Conservation (phyloP, 2,797 vertebrate species). For the Naso thynnoides region DNA sequence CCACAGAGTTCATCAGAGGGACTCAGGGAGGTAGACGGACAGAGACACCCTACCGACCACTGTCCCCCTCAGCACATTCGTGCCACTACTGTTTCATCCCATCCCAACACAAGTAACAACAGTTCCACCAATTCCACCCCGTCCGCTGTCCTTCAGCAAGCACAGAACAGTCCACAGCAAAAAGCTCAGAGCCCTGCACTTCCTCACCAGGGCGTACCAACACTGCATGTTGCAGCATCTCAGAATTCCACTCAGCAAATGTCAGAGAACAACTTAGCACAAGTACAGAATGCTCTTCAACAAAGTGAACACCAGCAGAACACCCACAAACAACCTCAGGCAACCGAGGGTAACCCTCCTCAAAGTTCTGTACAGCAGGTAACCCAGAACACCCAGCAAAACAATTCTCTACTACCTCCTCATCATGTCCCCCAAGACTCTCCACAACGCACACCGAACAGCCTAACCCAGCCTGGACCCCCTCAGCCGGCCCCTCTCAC, state of each 20-base stretch:
- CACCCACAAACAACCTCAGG: conserved; percentile 41
- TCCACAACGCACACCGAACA: conserved; percentile 54
- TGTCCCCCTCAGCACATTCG: conserved; percentile 31
- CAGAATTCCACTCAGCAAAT: conserved; percentile 37
- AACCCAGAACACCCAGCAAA: conserved; percentile 43
- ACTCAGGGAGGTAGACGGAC: conserved; percentile 47
- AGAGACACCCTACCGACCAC: conserved; percentile 29
- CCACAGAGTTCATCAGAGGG: conserved; percentile 43
- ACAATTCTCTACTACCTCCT: conserved; percentile 32
- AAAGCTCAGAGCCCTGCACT: conserved; percentile 38
- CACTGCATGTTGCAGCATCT: conserved; percentile 35
- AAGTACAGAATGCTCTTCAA: conserved; percentile 33
- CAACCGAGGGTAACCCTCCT: conserved; percentile 12
- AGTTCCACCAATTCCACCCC: conserved; percentile 30
- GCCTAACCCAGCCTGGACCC: conserved; percentile 63
- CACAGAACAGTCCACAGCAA: conserved; percentile 56
- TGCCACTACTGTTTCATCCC: conserved; percentile 23
- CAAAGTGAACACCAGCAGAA: conserved; percentile 49
- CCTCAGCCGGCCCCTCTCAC: conserved; percentile 77
- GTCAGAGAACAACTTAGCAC: conserved; percentile 27
- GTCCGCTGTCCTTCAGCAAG: conserved; percentile 36
- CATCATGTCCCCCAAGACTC: conserved; percentile 50
- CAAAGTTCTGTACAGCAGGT: conserved; percentile 43
- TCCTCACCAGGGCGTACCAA: conserved; percentile 24
- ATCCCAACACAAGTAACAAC: conserved; percentile 31